Conservation (phyloP, 2,113 vertebrate species). For the Pelodiscus sinensis region DNA sequence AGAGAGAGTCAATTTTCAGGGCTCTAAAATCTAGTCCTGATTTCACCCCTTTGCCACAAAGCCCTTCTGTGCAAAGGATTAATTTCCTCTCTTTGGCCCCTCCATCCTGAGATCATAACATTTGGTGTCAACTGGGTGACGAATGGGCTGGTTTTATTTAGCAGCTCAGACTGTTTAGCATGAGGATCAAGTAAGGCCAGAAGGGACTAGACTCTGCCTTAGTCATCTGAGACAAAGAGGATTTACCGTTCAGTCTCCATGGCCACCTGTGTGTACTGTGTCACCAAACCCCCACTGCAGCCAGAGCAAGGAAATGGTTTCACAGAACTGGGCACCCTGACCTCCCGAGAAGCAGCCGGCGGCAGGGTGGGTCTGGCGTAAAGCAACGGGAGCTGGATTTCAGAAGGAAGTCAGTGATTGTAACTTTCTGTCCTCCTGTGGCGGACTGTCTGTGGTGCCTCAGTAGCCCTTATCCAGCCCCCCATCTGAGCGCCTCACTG, state of each 20-base stretch:
- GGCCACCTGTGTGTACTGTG: background rate
- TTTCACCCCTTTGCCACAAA: background rate
- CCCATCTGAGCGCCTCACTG: no score
- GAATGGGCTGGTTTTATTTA: background rate
- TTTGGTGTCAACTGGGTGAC: background rate
- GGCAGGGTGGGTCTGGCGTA: background rate
- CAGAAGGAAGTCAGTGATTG: no score
- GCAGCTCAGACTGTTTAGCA: background rate
- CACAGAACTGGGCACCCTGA: background rate
- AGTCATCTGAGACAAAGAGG: background rate
- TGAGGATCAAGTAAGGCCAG: background rate
- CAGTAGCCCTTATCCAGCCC: no score
- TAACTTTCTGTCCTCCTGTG: background rate
- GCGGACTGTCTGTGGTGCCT: background rate
- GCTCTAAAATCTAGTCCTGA: background rate
- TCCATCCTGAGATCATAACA: background rate
- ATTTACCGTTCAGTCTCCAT: background rate
- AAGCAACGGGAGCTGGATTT: background rate
- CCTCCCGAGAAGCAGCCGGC: background rate
- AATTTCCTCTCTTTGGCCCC: background rate
- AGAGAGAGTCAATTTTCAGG: background rate
- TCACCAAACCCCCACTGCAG: background rate
- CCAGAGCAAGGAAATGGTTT: background rate
- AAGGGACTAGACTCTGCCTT: background rate
- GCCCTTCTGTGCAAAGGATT: background rate